Evolutionary conservation across 1,140 invertebrate species (phyloP).

Genomic region (Bombus terrestris): DNA sequence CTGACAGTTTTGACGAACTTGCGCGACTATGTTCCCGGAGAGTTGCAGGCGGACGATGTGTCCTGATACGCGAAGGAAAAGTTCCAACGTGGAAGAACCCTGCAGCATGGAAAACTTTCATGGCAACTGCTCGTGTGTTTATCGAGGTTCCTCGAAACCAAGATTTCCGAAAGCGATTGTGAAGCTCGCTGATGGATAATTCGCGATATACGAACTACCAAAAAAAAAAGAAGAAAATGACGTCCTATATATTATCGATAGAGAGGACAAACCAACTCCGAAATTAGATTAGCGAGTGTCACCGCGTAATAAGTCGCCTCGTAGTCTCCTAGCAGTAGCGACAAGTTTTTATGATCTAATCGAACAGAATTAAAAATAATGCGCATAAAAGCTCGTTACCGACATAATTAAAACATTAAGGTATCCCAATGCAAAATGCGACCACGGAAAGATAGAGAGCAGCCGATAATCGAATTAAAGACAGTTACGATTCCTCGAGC

Average conservation of each 20-base stretch:
- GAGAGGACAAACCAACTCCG: background rate
- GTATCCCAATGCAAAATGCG: slow-evolving; percentile 27
- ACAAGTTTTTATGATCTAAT: background rate
- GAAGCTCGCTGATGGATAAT: background rate
- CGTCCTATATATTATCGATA: background rate
- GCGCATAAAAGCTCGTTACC: background rate
- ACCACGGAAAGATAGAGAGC: slow-evolving; percentile 25
- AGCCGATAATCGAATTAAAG: slow-evolving; percentile 54
- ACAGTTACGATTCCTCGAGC: slow-evolving; percentile 47
- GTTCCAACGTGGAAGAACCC: background rate
- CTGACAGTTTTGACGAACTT: slow-evolving; percentile 65
- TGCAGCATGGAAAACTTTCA: slow-evolving; percentile 3
- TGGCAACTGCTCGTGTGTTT: background rate
- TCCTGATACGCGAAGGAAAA: background rate
- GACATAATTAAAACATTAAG: slow-evolving; percentile 50
- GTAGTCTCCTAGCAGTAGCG: background rate
- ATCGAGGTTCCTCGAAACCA: background rate
- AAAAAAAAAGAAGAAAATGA: background rate
- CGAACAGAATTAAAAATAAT: slow-evolving; percentile 15
- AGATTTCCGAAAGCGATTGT: background rate
- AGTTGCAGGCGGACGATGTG: slow-evolving; percentile 18
- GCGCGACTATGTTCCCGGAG: slow-evolving; percentile 25
- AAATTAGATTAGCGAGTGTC: background rate
- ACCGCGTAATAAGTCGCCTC: background rate
- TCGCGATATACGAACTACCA: background rate